Evolutionary conservation across 2,113 vertebrate species (phyloP), one percentile per base, ranked within the genome.

Genomic region (Talpa occidentalis): DNA sequence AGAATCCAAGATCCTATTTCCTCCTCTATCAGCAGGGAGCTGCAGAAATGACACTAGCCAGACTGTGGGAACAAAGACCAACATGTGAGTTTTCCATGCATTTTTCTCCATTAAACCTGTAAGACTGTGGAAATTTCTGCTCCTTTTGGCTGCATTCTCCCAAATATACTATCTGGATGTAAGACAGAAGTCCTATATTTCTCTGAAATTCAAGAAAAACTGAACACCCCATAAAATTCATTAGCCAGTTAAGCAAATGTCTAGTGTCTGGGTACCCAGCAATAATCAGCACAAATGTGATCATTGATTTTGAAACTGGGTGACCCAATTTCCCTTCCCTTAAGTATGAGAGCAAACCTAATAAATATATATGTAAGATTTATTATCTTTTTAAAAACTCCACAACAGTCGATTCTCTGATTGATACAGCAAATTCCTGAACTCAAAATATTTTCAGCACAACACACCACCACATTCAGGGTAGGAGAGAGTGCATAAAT

Each of bases 161-260:
- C 42, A 90, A 77, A 96, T 84, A 81, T 11, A 66, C 11, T 77
- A 44, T 90, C 74, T 94, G 54, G 32, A 67, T 59, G 85, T 90
- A 83, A 90, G 73, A 69, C 69, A 22, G n/a, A 94, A 84, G 9
- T 59, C n/a, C 19, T 91, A 1, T 56, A 76, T 90, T 84, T 88
- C 54, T 93, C 56, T 74, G 35, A 94, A 88, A 87, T 81, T 88
- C 44, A 92, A 94, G 85, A 62, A 94, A 95, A 88, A 22, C n/a
- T 49, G 83, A 93, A 87, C 24, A 70, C 19, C 19, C 30, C 37
- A 60, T 72, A 93, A 95, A 82, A 94, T 89, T 76, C 32, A 70
- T 77, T 64, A 81, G 60, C 74, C 67, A 81, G 19, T 83, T 94
- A 78, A 49, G 12, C 52, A 93, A 95, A 88, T 77, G 80, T 64